Base-by-base conservation (phyloP, 2,113 vertebrate genomes). In the Callionymus lyra region DNA sequence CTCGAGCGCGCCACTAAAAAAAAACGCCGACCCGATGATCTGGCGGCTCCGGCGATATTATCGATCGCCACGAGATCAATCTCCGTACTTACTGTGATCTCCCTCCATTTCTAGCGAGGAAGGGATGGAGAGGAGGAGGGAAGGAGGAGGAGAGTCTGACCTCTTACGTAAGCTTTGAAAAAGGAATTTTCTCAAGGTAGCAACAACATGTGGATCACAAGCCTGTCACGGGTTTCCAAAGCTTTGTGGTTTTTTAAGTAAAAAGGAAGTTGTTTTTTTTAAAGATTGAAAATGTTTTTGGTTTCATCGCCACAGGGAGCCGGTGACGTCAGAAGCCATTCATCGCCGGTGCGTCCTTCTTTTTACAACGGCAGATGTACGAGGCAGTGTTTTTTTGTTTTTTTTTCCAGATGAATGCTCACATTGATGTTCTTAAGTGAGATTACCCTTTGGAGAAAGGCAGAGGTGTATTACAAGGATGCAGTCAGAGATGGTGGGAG, bases 401-500 rank as follows among this genome's bases (percentile, higher is more conserved):
- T 67, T 77, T 68, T 66, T 69, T 79, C 63, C 64, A 65, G 67
- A 72, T 79, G 79, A 74, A 76, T 58, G 72, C 65, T 49, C 44
- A 62, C 56, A 48, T 76, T 59, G 67, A 79, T 62, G 72, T 72
- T 75, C 72, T 66, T 74, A 70, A 72, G 67, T 63, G 56, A 68
- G 70, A 80, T 68, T 71, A 72, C 64, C 71, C 68, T 75, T 74
- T 71, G 69, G 67, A 80, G 65, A 63, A 67, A 72, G 67, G 61
- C 65, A 73, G 71, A 70, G 70, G 75, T 79, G 65, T 61, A 75
- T 76, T 56, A 80, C 69, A 77, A 76, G 56, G 41, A 78, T 75
- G 45, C 59, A 65, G 63, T 70, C 61, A 57, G 61, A 68, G 65
- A 27, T 39, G 60, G 67, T 68, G 65, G 56, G 62, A 59, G 59